Percentiles rank a stretch among this genome's conserved stretches.
These are phyloP conservation scores for Yponomeuta malinellus DNA, from an alignment of 2,888 invertebrate genomes.

Conservation along the genomic window DNA sequence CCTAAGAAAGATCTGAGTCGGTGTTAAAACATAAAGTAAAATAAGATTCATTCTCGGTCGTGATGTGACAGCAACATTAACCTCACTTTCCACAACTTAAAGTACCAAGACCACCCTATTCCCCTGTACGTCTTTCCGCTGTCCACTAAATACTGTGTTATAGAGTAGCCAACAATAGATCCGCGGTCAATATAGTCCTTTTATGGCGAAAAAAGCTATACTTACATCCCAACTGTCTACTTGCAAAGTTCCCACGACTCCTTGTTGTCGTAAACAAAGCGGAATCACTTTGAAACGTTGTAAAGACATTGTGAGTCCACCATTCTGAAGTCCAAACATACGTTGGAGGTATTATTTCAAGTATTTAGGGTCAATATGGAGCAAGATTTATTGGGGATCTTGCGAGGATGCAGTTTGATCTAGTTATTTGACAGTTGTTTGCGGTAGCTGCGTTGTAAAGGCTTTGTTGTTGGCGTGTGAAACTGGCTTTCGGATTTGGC, in stretches of 20 bases:
- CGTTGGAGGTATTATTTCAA: constrained; percentile 45
- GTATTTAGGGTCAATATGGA: constrained; percentile 44
- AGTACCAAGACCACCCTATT: constrained; percentile 39
- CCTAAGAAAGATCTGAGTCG: too few species aligned
- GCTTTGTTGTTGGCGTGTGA: constrained; percentile 1
- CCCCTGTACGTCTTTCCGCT: constrained; percentile 16
- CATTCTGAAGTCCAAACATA: constrained; percentile 19
- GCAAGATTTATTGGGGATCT: constrained; percentile 7
- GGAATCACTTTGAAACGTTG: constrained; percentile 22
- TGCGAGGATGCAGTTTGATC: constrained; percentile 17
- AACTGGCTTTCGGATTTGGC: background rate
- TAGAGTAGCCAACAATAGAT: constrained; percentile 55
- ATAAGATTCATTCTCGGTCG: too few species aligned
- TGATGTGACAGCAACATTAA: too few species aligned
- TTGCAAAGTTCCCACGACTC: constrained; percentile 58
- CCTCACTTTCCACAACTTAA: constrained; percentile 15
- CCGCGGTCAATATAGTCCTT: constrained; percentile 54
- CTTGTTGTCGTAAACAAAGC: constrained; percentile 45
- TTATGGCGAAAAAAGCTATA: constrained; percentile 30
- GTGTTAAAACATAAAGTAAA: too few species aligned
- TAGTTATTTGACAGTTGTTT: constrained; percentile 31
- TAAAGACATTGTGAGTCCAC: constrained; percentile 19
- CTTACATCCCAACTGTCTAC: constrained; percentile 27
- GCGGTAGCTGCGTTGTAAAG: background rate
- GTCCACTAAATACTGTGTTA: constrained; percentile 57